phyloP scores from a whole-genome alignment of 2,888 invertebrate species.

The Limnephilus rhombicus region DNA sequence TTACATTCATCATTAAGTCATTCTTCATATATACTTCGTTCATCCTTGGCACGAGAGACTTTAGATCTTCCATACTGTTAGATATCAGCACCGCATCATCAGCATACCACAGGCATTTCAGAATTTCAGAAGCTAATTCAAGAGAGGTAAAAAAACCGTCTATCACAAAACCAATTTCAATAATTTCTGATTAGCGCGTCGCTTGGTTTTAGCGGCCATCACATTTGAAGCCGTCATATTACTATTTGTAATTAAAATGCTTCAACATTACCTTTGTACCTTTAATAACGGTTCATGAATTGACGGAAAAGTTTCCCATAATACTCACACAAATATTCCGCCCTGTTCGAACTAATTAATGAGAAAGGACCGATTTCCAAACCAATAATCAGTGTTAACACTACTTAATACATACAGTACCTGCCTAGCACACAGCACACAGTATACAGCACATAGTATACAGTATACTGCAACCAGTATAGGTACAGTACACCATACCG shows the following conservation, averaged over 20 bases:
- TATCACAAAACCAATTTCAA: neutral
- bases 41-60: too few relatives aligned
- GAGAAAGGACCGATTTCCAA: slow-evolving; percentile 18
- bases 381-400: slow-evolving; percentile 11
- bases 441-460: neutral
- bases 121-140: too few relatives aligned
- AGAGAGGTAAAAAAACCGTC: too few relatives aligned
- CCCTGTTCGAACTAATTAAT: slow-evolving; percentile 3
- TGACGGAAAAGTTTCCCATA: neutral
- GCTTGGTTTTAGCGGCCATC: neutral
- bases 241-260: neutral
- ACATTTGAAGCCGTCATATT: neutral
- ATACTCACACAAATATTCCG: neutral
- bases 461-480: too few relatives aligned
- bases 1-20: too few relatives aligned
- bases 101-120: too few relatives aligned
- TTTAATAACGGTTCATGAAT: neutral
- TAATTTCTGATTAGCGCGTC: neutral
- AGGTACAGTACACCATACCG: too few relatives aligned
- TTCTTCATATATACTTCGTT: too few relatives aligned
- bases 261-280: neutral
- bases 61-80: too few relatives aligned
- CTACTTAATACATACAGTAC: neutral
- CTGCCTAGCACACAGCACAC: too few relatives aligned
- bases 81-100: too few relatives aligned